These are phyloP conservation scores for Cheilosia vernalis DNA, from an alignment of 2,888 invertebrate genomes.

Conservation along the genomic window DNA sequence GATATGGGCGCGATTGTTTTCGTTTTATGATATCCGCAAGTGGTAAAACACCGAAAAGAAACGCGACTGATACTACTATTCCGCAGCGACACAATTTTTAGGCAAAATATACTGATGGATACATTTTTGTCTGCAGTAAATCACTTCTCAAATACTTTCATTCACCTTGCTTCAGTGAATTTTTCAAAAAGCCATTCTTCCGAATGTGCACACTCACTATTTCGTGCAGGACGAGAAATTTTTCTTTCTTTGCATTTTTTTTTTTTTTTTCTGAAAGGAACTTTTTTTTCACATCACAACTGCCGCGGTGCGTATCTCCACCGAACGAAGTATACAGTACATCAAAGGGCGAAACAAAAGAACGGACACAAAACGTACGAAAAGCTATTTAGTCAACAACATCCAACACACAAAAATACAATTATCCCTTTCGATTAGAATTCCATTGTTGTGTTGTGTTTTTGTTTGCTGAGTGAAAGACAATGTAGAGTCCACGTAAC, in stretches of 20 bases:
- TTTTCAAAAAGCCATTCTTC: not conserved
- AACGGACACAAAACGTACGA: not conserved
- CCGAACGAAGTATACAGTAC: constrained; percentile 14
- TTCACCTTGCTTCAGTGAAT: not conserved
- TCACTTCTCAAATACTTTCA: not conserved
- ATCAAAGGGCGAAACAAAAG: constrained; percentile 16
- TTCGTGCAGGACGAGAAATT: not conserved
- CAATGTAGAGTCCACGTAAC: constrained; percentile 24
- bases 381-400: constrained; percentile 28
- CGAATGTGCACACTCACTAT: not conserved
- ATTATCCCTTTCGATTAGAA: constrained; percentile 9
- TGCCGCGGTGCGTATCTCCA: constrained; percentile 38
- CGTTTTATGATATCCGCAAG: constrained; percentile 22
- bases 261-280: constrained; percentile 17
- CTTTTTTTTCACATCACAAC: constrained; percentile 26
- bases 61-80: not conserved
- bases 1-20: constrained; percentile 23
- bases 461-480: constrained; percentile 38
- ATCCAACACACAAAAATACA: constrained; percentile 26
- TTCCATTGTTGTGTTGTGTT: constrained; percentile 22
- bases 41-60: not conserved
- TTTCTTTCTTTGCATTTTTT: constrained; percentile 8
- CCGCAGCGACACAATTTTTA: constrained; percentile 10
- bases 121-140: constrained; percentile 14
- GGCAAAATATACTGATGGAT: not conserved